Conservation (phyloP, 2,888 invertebrate genomes). For the Acronicta leporina region DNA sequence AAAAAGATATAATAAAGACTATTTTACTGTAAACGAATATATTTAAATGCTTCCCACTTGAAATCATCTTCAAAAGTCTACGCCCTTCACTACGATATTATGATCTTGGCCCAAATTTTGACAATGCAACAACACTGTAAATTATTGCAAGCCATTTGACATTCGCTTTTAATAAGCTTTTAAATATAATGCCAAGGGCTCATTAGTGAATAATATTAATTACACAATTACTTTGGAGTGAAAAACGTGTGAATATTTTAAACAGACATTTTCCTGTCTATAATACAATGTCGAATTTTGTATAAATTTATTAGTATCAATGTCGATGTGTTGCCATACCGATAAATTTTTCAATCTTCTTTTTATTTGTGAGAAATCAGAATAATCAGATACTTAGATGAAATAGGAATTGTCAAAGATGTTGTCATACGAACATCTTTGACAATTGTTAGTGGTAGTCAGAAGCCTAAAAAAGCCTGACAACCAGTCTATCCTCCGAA, state of each 20-base stretch:
- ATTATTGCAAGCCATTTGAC: constrained; percentile 7
- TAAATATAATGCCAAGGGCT: constrained; percentile 8
- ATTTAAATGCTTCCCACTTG: neutral
- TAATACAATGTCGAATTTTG: neutral
- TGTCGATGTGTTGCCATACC: no score
- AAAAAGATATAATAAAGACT: no score
- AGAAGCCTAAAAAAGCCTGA: no score
- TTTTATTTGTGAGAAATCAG: no score
- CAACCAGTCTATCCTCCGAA: no score
- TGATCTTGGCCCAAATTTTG: constrained; percentile 22
- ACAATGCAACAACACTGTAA: constrained; percentile 6
- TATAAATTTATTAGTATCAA: neutral
- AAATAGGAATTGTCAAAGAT: no score
- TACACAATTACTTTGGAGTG: neutral
- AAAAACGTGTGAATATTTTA: neutral
- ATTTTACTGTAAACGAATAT: neutral
- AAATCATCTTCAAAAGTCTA: neutral
- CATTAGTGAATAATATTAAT: neutral
- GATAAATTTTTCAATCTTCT: no score
- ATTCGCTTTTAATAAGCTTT: constrained; percentile 1
- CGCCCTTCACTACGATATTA: neutral
- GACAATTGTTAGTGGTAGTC: no score
- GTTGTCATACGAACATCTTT: no score
- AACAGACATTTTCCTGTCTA: neutral
- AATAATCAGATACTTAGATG: no score